phyloP scores from a whole-genome alignment of 2,797 vertebrate species.

The Bryconaethiops microstoma region DNA sequence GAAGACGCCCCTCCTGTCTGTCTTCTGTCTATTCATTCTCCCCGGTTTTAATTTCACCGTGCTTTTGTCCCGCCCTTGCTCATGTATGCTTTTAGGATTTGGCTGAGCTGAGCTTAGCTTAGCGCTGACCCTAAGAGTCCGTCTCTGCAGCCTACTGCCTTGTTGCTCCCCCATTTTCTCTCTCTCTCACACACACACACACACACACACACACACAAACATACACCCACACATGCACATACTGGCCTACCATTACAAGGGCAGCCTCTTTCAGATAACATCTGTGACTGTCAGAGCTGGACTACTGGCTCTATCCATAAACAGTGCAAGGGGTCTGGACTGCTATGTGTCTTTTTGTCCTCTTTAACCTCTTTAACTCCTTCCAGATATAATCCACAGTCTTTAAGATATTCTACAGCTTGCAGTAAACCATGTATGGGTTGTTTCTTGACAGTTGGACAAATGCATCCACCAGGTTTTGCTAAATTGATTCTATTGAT shows the following conservation, averaged over 20 bases:
- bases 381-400: neutral
- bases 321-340: neutral
- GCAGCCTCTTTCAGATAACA: conserved; percentile 45
- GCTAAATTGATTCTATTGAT: neutral
- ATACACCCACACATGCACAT: conserved; percentile 30
- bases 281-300: conserved; percentile 36
- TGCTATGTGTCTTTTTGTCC: conserved; percentile 19
- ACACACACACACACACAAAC: conserved; percentile 35
- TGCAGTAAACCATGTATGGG: neutral
- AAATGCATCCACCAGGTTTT: neutral
- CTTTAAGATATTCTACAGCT: neutral
- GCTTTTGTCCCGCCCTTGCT: conserved; percentile 54
- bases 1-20: conserved; percentile 67
- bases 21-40: conserved; percentile 55
- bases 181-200: conserved; percentile 31
- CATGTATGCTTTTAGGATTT: conserved; percentile 68
- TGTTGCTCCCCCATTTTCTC: conserved; percentile 28
- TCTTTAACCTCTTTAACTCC: neutral
- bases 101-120: conserved; percentile 72
- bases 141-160: conserved; percentile 59
- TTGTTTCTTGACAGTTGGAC: neutral
- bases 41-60: conserved; percentile 57
- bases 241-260: conserved; percentile 30
- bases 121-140: conserved; percentile 64
- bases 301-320: conserved; percentile 8